Conservation (phyloP, 2,888 invertebrate species). For the Geotrupes spiniger region DNA sequence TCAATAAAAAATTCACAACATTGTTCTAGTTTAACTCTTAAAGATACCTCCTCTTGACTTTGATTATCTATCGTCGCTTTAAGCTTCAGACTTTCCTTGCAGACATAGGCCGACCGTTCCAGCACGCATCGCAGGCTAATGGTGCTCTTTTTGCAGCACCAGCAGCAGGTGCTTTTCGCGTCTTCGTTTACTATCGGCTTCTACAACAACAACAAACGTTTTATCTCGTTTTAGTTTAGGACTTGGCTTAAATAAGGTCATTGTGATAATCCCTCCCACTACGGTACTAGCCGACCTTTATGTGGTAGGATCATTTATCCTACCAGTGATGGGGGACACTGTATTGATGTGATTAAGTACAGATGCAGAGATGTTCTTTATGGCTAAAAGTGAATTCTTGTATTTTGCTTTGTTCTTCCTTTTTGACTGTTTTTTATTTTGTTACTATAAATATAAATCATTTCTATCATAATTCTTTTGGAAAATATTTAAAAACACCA, state of each 20-base stretch:
- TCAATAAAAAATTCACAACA: conserved; percentile 75
- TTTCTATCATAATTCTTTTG: too few relatives aligned
- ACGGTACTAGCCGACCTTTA: too few relatives aligned
- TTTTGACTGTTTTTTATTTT: neutral
- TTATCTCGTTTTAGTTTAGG: neutral
- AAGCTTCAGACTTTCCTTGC: conserved; percentile 67
- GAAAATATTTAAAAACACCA: too few relatives aligned
- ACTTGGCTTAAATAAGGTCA: too few relatives aligned
- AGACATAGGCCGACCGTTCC: conserved; percentile 72
- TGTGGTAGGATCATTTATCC: too few relatives aligned
- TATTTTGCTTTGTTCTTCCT: conserved; percentile 1
- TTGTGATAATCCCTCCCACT: too few relatives aligned
- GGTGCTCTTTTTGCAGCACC: conserved; percentile 70
- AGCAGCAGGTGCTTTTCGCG: conserved; percentile 64
- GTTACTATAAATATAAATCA: too few relatives aligned
- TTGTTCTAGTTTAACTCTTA: conserved; percentile 52
- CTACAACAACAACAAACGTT: conserved; percentile 44
- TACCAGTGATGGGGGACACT: too few relatives aligned
- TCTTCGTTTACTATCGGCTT: conserved; percentile 65
- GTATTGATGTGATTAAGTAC: too few relatives aligned
- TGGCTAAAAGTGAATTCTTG: too few relatives aligned
- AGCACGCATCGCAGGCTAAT: conserved; percentile 65
- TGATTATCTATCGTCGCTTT: conserved; percentile 71
- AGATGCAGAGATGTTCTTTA: too few relatives aligned
- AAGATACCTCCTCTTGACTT: conserved; percentile 44